Conservation (phyloP, 2,888 invertebrate genomes). For the Platypus cylindrus region DNA sequence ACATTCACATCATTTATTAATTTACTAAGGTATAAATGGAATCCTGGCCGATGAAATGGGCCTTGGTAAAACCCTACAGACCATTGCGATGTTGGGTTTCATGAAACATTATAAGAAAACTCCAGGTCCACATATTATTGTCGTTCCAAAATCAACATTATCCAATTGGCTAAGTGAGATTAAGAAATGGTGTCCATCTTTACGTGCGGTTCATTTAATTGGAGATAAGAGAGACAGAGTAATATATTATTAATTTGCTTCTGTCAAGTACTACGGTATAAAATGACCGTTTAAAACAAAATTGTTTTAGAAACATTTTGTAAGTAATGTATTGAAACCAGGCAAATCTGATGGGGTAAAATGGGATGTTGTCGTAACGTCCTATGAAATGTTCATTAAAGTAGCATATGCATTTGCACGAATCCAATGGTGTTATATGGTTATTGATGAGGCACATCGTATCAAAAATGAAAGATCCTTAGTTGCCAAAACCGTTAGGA, state of each 20-base stretch:
- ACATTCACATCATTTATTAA: too few relatives aligned
- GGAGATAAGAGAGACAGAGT: conserved; percentile 89
- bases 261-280: neutral
- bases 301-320: conserved; percentile 58
- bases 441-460: conserved; percentile 99
- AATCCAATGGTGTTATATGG: conserved; percentile 97
- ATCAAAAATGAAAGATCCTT: conserved; percentile 99
- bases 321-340: conserved; percentile 83
- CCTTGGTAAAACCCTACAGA: conserved; percentile 96
- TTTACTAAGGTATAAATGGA: conserved; percentile 84
- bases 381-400: conserved; percentile 96
- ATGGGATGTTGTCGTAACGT: conserved; percentile 97
- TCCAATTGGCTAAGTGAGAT: conserved; percentile 99
- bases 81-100: conserved; percentile 92
- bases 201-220: conserved; percentile 89
- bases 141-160: conserved; percentile 96
- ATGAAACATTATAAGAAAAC: conserved; percentile 91
- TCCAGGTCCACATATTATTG: conserved; percentile 93
- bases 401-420: conserved; percentile 96
- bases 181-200: conserved; percentile 89
- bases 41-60: conserved; percentile 99
- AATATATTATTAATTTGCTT: conserved; percentile 24
- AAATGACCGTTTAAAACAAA: too few relatives aligned
- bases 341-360: too few relatives aligned
- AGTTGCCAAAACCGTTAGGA: conserved; percentile 88